Evolutionary conservation across 2,113 vertebrate genomes (phyloP).

Genomic region (Mohoua ochrocephala): DNA sequence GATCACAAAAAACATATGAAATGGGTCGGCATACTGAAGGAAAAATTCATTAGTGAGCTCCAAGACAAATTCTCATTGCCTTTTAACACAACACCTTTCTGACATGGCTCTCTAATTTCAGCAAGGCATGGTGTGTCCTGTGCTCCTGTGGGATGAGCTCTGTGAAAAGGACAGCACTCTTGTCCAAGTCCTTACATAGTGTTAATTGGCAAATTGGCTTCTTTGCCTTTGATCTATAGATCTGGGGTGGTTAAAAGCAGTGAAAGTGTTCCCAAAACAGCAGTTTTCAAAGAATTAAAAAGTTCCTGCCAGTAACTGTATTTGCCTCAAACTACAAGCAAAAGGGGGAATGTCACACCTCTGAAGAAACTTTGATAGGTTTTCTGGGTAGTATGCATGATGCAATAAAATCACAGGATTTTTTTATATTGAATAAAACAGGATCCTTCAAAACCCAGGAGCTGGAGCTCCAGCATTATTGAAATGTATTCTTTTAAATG

Average conservation of each 20-base stretch:
- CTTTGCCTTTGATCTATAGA: neutral
- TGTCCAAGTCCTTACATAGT: fast-evolving
- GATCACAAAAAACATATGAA: neutral
- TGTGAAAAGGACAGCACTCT: neutral
- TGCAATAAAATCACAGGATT: neutral
- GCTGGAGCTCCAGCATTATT: neutral
- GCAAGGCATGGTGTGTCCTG: neutral
- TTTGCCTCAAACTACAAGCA: neutral
- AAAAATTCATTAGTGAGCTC: neutral
- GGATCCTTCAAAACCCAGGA: neutral
- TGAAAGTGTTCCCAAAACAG: neutral
- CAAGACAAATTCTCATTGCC: neutral
- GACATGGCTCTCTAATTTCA: neutral
- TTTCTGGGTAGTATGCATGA: neutral
- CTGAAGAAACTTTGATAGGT: neutral
- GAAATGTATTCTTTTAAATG: neutral
- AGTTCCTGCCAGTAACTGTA: neutral
- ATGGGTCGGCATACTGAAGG: neutral
- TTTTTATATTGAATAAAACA: neutral
- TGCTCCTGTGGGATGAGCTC: neutral
- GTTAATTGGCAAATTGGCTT: neutral
- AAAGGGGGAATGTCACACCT: neutral
- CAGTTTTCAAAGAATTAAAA: neutral
- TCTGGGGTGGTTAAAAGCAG: neutral
- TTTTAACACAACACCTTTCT: neutral